Conservation (phyloP, 1,140 invertebrate genomes). For the Cydia pomonella region DNA sequence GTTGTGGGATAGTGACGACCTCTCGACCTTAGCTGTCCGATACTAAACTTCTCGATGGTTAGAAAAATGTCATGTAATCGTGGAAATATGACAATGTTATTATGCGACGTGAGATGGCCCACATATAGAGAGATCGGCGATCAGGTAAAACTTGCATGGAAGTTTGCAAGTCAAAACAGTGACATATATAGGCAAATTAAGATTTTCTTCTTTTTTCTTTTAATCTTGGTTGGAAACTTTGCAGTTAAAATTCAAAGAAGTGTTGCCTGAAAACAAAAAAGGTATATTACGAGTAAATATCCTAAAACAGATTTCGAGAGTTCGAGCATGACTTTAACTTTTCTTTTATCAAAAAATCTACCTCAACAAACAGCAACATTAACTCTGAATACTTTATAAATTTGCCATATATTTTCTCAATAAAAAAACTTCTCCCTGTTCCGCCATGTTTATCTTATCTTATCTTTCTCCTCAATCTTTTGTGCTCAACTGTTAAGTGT, state of each 20-base stretch:
- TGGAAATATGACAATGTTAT: no score
- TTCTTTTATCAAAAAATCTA: slow-evolving; percentile 8
- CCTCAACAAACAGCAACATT: slow-evolving; percentile 14
- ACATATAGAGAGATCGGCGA: no score
- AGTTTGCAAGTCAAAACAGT: no score
- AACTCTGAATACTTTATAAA: slow-evolving; percentile 27
- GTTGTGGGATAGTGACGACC: no score
- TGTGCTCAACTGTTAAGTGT: slow-evolving; percentile 32
- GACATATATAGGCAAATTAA: no score
- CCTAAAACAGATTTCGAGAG: background rate
- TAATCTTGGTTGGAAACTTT: background rate
- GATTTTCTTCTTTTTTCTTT: no score
- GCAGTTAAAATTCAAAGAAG: background rate
- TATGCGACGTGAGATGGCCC: no score
- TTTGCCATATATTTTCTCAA: slow-evolving; percentile 21
- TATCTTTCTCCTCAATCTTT: slow-evolving; percentile 22
- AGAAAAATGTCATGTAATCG: background rate
- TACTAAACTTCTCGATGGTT: no score
- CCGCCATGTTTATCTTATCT: slow-evolving; percentile 29
- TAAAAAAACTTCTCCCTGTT: slow-evolving; percentile 11
- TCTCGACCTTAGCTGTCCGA: no score
- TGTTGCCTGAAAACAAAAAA: background rate
- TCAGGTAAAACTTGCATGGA: no score
- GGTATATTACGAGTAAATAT: background rate
- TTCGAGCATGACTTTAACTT: background rate